phyloP scores from a whole-genome alignment of 1,140 invertebrate species.

The Drosophila saltans region DNA sequence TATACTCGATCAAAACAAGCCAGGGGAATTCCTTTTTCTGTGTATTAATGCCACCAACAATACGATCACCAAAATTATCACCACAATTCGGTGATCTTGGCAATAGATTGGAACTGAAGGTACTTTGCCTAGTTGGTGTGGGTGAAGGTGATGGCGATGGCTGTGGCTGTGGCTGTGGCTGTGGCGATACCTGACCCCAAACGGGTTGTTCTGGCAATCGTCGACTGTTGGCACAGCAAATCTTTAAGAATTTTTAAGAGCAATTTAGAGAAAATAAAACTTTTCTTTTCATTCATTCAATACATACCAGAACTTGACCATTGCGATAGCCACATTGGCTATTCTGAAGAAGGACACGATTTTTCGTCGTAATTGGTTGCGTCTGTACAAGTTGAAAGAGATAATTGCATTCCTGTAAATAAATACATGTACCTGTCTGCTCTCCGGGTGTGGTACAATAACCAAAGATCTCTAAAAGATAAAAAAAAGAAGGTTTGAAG shows the following conservation, averaged over 20 bases:
- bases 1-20: slow-evolving; percentile 86
- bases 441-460: slow-evolving; percentile 56
- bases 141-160: neutral
- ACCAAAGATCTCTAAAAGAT: slow-evolving; percentile 54
- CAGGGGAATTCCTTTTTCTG: slow-evolving; percentile 88
- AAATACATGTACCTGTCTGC: slow-evolving; percentile 54
- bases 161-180: slow-evolving; percentile 10
- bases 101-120: slow-evolving; percentile 36
- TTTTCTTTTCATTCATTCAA: neutral
- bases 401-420: slow-evolving; percentile 49
- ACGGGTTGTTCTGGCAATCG: slow-evolving; percentile 19
- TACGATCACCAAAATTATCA: slow-evolving; percentile 83
- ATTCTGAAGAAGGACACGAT: slow-evolving; percentile 36
- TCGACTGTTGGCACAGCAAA: slow-evolving; percentile 62
- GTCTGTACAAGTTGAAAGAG: slow-evolving; percentile 47
- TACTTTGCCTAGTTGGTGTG: neutral
- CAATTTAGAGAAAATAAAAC: neutral
- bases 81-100: slow-evolving; percentile 70
- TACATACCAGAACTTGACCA: slow-evolving; percentile 59
- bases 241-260: slow-evolving; percentile 30
- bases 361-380: slow-evolving; percentile 16
- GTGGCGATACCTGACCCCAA: slow-evolving; percentile 32
- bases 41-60: slow-evolving; percentile 86
- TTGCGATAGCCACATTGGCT: slow-evolving; percentile 66
- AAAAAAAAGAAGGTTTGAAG: slow-evolving; percentile 8